Evolutionary conservation across 2,797 vertebrate genomes (phyloP).

Genomic region (Chloroceryle amazona): DNA sequence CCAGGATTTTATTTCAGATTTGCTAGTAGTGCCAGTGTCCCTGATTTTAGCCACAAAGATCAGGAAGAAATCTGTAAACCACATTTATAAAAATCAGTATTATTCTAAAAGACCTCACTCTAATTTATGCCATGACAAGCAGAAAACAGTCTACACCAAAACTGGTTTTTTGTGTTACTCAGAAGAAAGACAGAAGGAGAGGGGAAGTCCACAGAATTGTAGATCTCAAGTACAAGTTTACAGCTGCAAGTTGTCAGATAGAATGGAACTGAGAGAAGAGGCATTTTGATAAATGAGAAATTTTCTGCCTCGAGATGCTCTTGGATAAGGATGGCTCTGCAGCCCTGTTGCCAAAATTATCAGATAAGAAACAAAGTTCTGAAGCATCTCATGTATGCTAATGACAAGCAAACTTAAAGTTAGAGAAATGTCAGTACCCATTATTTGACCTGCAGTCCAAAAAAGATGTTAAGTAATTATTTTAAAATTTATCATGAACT

Average conservation of each 20-base stretch:
- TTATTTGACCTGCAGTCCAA: neutral
- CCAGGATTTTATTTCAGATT: neutral
- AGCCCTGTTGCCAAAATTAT: neutral
- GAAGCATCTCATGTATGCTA: neutral
- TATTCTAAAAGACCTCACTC: neutral
- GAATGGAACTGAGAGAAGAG: neutral
- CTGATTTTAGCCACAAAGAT: neutral
- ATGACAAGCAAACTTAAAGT: neutral
- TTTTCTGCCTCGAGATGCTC: neutral
- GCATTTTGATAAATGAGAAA: slow-evolving; percentile 16
- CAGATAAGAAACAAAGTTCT: neutral
- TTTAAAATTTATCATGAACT: neutral
- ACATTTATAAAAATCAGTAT: neutral
- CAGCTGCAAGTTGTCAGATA: neutral
- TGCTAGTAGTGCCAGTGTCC: neutral
- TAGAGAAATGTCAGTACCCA: neutral
- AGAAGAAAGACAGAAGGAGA: neutral
- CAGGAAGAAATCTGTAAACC: neutral
- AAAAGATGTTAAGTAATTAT: neutral
- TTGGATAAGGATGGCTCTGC: neutral
- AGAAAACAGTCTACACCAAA: neutral
- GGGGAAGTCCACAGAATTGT: neutral
- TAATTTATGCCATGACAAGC: neutral
- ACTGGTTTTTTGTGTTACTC: neutral
- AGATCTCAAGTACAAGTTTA: neutral